These are phyloP conservation scores for Acleris laterana DNA, from an alignment of 2,888 invertebrate species.

Conservation along the genomic window DNA sequence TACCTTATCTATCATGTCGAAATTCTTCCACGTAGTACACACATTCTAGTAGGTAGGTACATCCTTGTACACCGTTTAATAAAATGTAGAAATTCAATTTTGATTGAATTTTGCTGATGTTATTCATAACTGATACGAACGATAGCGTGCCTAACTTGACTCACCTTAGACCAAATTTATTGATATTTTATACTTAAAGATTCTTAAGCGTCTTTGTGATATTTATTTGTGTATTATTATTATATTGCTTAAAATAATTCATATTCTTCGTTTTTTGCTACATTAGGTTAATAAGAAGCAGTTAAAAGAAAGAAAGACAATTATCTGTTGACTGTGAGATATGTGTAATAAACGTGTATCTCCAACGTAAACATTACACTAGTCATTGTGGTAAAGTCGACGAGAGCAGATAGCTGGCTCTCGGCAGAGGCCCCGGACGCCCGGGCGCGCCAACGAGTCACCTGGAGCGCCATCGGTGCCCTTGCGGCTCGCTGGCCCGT, in stretches of 20 bases:
- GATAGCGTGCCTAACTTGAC: too few relatives aligned
- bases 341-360: conserved; percentile 79
- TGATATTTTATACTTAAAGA: too few relatives aligned
- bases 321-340: conserved; percentile 45
- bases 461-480: conserved; percentile 39
- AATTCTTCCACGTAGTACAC: conserved; percentile 79
- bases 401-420: conserved; percentile 65
- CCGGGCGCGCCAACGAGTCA: conserved; percentile 43
- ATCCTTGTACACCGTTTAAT: conserved; percentile 19
- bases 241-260: neutral
- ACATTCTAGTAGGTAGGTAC: conserved; percentile 47
- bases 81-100: neutral
- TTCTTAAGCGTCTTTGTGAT: neutral
- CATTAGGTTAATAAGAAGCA: neutral
- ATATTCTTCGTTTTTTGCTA: neutral
- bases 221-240: neutral
- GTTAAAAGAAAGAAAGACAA: conserved; percentile 9
- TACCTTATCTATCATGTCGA: conserved; percentile 80
- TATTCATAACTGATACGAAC: too few relatives aligned
- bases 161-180: too few relatives aligned
- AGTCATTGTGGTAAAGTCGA: conserved; percentile 61
- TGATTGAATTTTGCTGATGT: too few relatives aligned
- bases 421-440: conserved; percentile 60
- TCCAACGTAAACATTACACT: conserved; percentile 70
- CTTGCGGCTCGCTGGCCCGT: neutral